Evolutionary conservation across 2,888 invertebrate species (phyloP), one percentile per base, ranked within the genome.

Genomic region (Rhynchonema sp.): DNA sequence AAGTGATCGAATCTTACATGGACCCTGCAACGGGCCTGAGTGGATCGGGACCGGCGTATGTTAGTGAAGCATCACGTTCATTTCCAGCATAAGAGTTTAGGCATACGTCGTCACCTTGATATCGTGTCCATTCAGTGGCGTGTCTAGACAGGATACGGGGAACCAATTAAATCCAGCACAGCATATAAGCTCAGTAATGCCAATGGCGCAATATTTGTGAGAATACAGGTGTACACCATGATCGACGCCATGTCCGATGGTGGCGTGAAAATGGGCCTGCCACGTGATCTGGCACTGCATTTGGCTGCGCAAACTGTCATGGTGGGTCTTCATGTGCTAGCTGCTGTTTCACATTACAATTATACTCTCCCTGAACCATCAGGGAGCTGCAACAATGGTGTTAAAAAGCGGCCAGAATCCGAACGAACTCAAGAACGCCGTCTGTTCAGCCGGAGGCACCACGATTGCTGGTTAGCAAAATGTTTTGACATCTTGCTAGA

Each of bases 211-310:
- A 13, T 38, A 38, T 13, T 38, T 38, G 17, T 17, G 17, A 6
- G 17, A 17, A 17, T 38, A 6, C 9, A 49, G 49, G 49, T 49
- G 3, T 54, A 54, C 65, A 66, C 72, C 27, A 81, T 90, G 70
- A 89, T 94, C 66, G 96, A 96, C 78, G 85, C 92, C 0, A 72
- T 96, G 65, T 88, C 92, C 0, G 94, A 96, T 72, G 96, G 91
- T 0, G 94, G 86, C 0, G 94, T 96, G 0, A 71, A 84, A 86
- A 87, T 90, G 83, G 96, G 96, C 0, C 77, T 98, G 38, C 86
- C 89, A 0, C 78, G 94, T 25, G 86, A 88, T 68, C 72, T 91
- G 61, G 87, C 94, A 0, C 82, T 87, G 62, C 81, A 84, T 61
- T 75, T 96, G 54, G 90, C 92, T 0, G 83, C 91, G 0, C 91